Evolutionary conservation across 2,888 invertebrate species (phyloP).

Genomic region (Sicus ferrugineus): DNA sequence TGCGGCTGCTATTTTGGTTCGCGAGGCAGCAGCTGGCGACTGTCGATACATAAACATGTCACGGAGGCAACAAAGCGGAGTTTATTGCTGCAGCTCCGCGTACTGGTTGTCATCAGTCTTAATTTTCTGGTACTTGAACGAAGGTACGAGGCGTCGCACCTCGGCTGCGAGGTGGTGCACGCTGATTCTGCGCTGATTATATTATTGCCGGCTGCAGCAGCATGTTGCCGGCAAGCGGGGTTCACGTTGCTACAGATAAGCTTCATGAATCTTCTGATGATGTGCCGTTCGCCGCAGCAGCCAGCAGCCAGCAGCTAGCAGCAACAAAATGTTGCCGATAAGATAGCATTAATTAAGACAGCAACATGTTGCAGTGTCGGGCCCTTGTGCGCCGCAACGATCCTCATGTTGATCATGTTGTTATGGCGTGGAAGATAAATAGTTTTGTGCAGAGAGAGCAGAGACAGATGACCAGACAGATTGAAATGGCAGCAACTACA

Average conservation of each 20-base stretch:
- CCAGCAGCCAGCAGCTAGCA: background rate
- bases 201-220: background rate
- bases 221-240: too few species aligned
- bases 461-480: background rate
- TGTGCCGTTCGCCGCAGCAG: background rate
- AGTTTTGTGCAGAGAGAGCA: background rate
- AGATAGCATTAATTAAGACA: too few species aligned
- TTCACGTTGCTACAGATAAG: background rate
- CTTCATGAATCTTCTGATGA: background rate
- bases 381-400: too few species aligned
- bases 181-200: too few species aligned
- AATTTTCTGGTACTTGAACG: background rate
- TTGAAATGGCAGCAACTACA: too few species aligned
- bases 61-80: conserved; percentile 26
- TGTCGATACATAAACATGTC: conserved; percentile 38
- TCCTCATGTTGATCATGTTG: conserved; percentile 22
- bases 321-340: conserved; percentile 22
- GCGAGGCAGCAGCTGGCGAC: background rate
- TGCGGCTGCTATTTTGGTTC: background rate
- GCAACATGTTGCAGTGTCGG: too few species aligned
- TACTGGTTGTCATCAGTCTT: background rate
- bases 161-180: too few species aligned
- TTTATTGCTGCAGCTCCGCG: background rate
- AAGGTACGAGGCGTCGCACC: background rate
- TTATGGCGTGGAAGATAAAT: background rate